phyloP scores from a whole-genome alignment of 2,888 invertebrate species.

The Trichopria drosophilae region DNA sequence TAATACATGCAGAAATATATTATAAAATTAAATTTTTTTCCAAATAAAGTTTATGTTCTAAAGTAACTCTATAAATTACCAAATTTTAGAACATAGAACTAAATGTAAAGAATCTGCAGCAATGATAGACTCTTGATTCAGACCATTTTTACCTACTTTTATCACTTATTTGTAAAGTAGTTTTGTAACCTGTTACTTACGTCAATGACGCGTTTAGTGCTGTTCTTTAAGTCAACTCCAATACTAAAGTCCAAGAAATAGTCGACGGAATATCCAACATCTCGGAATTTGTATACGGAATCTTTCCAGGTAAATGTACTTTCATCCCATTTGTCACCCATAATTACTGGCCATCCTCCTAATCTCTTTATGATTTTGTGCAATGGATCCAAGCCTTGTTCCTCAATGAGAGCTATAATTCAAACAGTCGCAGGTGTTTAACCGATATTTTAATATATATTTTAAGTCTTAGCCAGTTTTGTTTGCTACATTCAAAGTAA shows the following conservation, averaged over 20 bases:
- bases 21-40: no score
- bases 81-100: no score
- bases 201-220: constrained; percentile 80
- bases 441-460: neutral
- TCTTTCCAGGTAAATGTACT: constrained; percentile 77
- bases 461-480: neutral
- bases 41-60: no score
- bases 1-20: no score
- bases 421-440: no score
- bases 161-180: no score
- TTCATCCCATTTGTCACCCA: constrained; percentile 74
- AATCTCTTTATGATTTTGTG: constrained; percentile 71
- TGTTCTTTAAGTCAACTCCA: constrained; percentile 86
- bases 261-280: constrained; percentile 82
- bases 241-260: constrained; percentile 90
- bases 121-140: no score
- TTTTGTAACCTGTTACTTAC: no score
- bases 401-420: constrained; percentile 75
- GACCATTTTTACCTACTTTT: no score
- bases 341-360: constrained; percentile 93
- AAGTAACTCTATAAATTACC: no score
- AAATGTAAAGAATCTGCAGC: no score
- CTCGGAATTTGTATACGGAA: constrained; percentile 79
- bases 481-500: no score
- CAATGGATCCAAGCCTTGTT: constrained; percentile 75